phyloP scores from a whole-genome alignment of 2,113 vertebrate species.

The Shinisaurus crocodilurus region DNA sequence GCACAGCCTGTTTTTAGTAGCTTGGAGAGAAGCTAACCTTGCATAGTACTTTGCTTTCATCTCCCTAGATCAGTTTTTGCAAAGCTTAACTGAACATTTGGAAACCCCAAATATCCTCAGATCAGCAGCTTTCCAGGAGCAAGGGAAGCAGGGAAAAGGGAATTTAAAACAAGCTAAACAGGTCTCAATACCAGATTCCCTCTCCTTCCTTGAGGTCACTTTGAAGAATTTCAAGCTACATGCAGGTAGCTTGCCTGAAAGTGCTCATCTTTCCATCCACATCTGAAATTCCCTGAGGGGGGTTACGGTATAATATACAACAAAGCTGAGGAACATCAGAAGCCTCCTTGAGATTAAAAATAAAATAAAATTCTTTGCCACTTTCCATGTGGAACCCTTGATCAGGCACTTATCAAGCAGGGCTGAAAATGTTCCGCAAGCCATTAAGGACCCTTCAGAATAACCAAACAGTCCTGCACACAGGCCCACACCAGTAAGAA shows the following conservation, averaged over 20 bases:
- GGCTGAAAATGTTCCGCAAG: slow-evolving; percentile 15
- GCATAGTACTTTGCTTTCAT: background rate
- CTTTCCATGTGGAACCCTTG: slow-evolving; percentile 5
- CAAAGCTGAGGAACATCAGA: background rate
- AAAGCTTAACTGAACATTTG: background rate
- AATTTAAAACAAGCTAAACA: background rate
- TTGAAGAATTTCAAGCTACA: background rate
- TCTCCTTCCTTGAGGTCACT: background rate
- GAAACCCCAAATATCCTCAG: background rate
- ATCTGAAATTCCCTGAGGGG: background rate
- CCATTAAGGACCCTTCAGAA: slow-evolving; percentile 37
- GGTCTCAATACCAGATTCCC: background rate
- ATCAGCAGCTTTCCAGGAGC: background rate
- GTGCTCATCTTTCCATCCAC: background rate
- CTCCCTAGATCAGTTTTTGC: background rate
- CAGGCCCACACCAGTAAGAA: background rate
- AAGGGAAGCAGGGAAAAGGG: background rate
- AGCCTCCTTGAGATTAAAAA: background rate
- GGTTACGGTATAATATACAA: background rate
- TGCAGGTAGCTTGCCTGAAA: background rate
- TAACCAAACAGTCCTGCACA: background rate
- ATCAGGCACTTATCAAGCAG: background rate
- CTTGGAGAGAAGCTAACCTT: background rate
- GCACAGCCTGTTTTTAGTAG: no score
- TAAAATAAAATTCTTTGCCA: background rate